Percentiles rank a stretch among this genome's conserved stretches.
Evolutionary conservation across 2,113 vertebrate species (phyloP).

Genomic region (Cariama cristata): DNA sequence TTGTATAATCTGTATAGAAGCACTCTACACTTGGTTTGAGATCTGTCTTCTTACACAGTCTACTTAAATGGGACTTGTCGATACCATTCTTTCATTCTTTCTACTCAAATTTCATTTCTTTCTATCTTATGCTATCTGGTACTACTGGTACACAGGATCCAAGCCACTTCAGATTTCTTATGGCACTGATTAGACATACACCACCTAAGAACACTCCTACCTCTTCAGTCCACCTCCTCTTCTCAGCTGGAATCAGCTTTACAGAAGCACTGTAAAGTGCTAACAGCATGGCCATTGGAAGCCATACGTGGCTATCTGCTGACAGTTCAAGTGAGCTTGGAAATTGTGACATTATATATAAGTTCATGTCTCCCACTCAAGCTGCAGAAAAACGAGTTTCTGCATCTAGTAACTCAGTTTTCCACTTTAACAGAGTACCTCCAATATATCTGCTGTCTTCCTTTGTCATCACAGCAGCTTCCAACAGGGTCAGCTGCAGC

Average conservation of each 20-base stretch:
- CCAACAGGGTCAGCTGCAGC: background rate
- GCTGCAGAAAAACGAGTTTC: background rate
- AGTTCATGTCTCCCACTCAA: background rate
- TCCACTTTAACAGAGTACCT: background rate
- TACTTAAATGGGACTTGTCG: background rate
- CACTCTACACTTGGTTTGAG: background rate
- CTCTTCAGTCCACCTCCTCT: background rate
- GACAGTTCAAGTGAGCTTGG: background rate
- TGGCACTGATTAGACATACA: background rate
- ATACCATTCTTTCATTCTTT: background rate
- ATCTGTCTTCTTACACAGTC: background rate
- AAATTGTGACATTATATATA: background rate
- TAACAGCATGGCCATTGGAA: fast-evolving
- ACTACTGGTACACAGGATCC: background rate
- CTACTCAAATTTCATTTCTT: background rate
- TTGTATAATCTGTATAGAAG: background rate
- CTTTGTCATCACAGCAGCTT: background rate
- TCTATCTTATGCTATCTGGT: background rate
- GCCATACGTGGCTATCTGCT: background rate
- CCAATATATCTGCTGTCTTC: background rate
- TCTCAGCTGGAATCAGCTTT: background rate
- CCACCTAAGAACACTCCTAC: background rate
- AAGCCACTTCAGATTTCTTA: background rate
- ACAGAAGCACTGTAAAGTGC: background rate
- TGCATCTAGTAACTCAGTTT: background rate